Evolutionary conservation across 2,888 invertebrate genomes (phyloP).

Genomic region (Orthosia incerta): DNA sequence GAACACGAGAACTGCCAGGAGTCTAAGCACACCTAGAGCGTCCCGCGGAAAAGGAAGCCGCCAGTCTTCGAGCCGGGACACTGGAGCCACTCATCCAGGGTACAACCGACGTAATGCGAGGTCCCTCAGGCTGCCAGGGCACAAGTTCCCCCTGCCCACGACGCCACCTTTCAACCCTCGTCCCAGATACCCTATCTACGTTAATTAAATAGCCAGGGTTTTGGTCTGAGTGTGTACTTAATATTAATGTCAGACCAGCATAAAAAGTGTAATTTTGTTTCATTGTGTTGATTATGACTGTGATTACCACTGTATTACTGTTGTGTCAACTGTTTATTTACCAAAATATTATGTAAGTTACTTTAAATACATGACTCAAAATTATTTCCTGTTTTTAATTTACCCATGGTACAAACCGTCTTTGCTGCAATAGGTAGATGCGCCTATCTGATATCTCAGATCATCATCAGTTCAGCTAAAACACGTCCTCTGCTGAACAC

Average conservation of each 20-base stretch:
- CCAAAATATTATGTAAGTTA: conserved; percentile 6
- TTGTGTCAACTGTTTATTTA: conserved; percentile 4
- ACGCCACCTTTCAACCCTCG: conserved; percentile 54
- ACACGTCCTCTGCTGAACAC: too few species aligned
- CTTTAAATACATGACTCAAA: conserved; percentile 3
- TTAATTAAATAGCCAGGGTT: not conserved
- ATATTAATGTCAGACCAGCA: not conserved
- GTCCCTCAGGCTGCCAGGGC: conserved; percentile 41
- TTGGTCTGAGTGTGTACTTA: not conserved
- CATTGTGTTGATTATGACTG: not conserved
- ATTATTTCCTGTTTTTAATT: not conserved
- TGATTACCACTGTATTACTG: not conserved
- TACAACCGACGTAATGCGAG: conserved; percentile 58
- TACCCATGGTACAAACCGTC: not conserved
- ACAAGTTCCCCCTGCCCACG: conserved; percentile 38
- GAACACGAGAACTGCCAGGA: conserved; percentile 40
- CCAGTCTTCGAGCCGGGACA: conserved; percentile 35
- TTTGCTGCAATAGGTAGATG: too few species aligned
- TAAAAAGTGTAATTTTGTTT: not conserved
- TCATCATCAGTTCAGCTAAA: not conserved
- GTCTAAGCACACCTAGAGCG: conserved; percentile 33
- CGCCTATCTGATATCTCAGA: not conserved
- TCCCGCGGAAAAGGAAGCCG: conserved; percentile 29
- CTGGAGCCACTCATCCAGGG: conserved; percentile 47
- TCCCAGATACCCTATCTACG: conserved; percentile 37